Evolutionary conservation across 2,888 invertebrate genomes (phyloP), one percentile per base, ranked within the genome.

Genomic region (Oscheius sp.): DNA sequence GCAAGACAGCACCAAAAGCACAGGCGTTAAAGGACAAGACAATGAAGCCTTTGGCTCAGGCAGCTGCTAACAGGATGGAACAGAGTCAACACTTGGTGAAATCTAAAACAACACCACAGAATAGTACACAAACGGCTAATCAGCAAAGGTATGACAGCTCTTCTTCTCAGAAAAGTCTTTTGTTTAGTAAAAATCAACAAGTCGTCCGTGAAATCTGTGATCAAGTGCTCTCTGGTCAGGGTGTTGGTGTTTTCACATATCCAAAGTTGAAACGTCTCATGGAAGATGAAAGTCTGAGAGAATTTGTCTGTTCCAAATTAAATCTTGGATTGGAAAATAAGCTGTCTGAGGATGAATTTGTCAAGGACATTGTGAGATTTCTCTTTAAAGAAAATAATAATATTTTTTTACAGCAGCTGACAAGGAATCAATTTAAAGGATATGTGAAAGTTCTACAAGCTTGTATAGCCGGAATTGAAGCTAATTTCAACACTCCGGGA

Each of bases 281-380:
- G 95, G 98, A 99, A 89, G 98, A 99, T 89, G 99, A 99, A 90
- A 96, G 95, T 59, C 96, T 98, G 89, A 92, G 99, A 45, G 96
- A 95, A 89, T 93, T 99, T 90, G 94, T 97, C 49, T 93, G 99
- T 61, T 94, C 94, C 81, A 95, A 96, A 89, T 91, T 99, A 2
- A 99, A 99, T 89, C 93, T 94, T 85, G 96, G 96, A 68, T 92
- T 96, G 72, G 96, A 95, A 86, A 92, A 93, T 83, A 97, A 95
- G 90, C 93, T 96, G 74, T 95, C 95, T 0, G 95, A 95, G 89
- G 98, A 90, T 72, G 89, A 97, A 90, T 95, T 95, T 89, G 94
- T 99, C 55, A 97, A 97, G 87, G 98, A 99, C 91, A 94, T 97
- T 91, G 97, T 97, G 89, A 91, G 93, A 27, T 2, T 56, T 68